Evolutionary conservation across 1,140 invertebrate genomes (phyloP).

Genomic region (Druon quercuslanigerum): DNA sequence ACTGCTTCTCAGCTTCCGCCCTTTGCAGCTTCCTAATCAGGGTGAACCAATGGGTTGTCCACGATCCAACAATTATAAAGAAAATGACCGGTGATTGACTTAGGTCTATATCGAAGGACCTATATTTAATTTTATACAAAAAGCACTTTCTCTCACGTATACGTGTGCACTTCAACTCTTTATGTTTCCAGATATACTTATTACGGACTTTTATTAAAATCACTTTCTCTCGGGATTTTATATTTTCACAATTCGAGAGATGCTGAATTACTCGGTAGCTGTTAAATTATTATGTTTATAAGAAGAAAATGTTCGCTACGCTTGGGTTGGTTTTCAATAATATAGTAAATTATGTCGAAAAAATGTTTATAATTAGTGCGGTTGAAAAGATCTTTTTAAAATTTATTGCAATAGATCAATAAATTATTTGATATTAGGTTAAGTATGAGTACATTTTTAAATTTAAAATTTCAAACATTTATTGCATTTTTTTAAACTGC

Average conservation of each 20-base stretch:
- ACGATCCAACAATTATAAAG: slow-evolving; percentile 5
- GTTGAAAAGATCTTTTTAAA: too few species aligned
- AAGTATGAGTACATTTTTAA: too few species aligned
- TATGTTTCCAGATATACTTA: not conserved
- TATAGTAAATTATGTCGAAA: too few species aligned
- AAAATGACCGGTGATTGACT: slow-evolving; percentile 21
- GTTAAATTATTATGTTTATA: not conserved
- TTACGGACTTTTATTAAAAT: slow-evolving; percentile 15
- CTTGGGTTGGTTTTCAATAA: too few species aligned
- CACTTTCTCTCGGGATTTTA: slow-evolving; percentile 6
- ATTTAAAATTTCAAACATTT: too few species aligned
- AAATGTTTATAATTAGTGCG: too few species aligned
- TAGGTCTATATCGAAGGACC: not conserved
- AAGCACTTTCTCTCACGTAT: slow-evolving; percentile 6
- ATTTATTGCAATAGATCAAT: too few species aligned
- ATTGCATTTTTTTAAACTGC: too few species aligned
- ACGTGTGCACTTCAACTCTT: not conserved
- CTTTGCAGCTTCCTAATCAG: slow-evolving; percentile 56
- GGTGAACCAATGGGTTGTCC: slow-evolving; percentile 14
- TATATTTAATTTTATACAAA: not conserved
- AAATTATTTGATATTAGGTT: too few species aligned
- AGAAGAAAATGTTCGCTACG: too few species aligned
- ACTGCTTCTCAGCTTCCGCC: slow-evolving; percentile 69
- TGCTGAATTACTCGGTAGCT: not conserved
- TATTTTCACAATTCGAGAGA: not conserved